Base-by-base conservation (phyloP, 37 sponge, comb jelly and placozoan species). In the Ephydatia muelleri region DNA sequence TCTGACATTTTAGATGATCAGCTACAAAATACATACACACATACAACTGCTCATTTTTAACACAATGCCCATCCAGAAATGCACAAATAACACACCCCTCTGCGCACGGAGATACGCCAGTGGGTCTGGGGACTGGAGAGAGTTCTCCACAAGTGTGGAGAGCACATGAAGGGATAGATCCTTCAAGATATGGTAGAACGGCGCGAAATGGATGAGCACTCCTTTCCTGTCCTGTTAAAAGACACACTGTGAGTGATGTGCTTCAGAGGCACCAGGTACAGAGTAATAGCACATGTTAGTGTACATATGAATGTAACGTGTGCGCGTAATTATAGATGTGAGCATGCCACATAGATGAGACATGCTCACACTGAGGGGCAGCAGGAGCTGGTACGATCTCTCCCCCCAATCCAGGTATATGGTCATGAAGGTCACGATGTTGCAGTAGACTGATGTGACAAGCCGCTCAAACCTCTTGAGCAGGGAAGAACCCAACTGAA, bases 401-500 rank as follows among this genome's bases (percentile, higher is more conserved):
- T 43, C 43, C 3, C 43, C 43, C 43, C 43, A 43, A 3, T 6
- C 43, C 4, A 70, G 70, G 48, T 16, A 9, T 32, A 16, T n/a
- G 29, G 69, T 12, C 72, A 84, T 28, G 22, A 84, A 35, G 77
- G 43, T 33, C 22, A 76, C n/a, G 57, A 86, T 34, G 38, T 86
- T 38, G 80, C 70, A 47, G 80, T 70, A 86, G 25, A 72, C 36
- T 19, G 74, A 73, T 48, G 65, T 28, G 49, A 87, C 36, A 40
- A 87, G 81, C 48, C 75, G 25, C 76, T 87, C 65, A 40, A 87
- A 87, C 67, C 40, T 36, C 29, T 25, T 66, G 69, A 87, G 75
- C 2, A 87, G 87, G 27, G 75, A 48, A 35, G 87, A 81, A 12
- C 70, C 81, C 75, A 75, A 32, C 38, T 30, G 13, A 13, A 79